Base-by-base conservation (phyloP, 2,797 vertebrate genomes). In the Phrynocephalus guinanensis region DNA sequence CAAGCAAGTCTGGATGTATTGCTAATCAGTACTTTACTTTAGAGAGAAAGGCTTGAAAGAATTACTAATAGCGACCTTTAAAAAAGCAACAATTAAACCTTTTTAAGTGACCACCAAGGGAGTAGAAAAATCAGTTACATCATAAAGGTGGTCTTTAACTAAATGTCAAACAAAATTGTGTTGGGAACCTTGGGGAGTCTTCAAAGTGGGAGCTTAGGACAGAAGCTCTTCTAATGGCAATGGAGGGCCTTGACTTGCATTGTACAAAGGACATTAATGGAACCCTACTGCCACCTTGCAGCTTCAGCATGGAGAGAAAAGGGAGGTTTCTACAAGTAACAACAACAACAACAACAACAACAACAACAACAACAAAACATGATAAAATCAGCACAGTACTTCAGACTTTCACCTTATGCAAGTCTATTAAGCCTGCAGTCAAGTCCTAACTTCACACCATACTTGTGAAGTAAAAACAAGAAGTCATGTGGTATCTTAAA, bases 151-250 rank as follows among this genome's bases (percentile, higher is more conserved):
- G 89, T 91, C 92, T 95, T 94, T 93, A 95, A 92, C 93, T 94
- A 95, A 95, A 95, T 94, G 94, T 95, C 93, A 95, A 72, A 92
- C 93, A 91, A 94, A 92, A 91, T 92, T 94, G 93, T 92, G 93
- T 94, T 95, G 90, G 91, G 89, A 93, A 52, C 84, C 1, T 5
- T 79, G 91, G 89, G 20, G 87, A 60, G 88, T 22, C 87, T 93
- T 92, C 28, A 87, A 84, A 91, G 90, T 83, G 88, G 92, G 50
- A 83, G 84, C 91, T 88, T 79, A 86, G 83, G 91, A 91, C 60
- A 0, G 66, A 79, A 5, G 86, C 79, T 88, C 44, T 86, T 82
- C 90, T 91, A 18, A 75, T 81, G 87, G 52, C 71, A 73, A 90
- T 77, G 85, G 70, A 89, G 89, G 85, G 76, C 33, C 24, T 76